Base-by-base conservation (phyloP, 2,888 invertebrate genomes). In the Drosophila borealis region DNA sequence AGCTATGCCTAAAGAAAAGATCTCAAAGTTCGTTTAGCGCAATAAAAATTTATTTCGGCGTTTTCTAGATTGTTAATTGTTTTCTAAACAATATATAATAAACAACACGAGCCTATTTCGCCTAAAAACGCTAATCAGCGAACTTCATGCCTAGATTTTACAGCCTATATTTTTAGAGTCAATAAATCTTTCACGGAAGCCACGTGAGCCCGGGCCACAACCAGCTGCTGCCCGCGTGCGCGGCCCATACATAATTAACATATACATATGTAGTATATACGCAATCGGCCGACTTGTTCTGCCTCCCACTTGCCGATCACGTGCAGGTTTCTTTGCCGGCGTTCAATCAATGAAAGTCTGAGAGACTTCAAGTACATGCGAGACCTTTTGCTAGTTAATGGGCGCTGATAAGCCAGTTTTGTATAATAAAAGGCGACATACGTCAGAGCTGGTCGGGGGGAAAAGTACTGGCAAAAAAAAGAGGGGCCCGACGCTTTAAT, bases 201-300 rank as follows among this genome's bases (percentile, higher is more conserved):
- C 60, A 29, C 54, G 66, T 55, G 41, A 33, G 37, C 44, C 21
- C 37, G 33, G 13, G 37, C 33, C 36, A 5, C 6, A 36, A 17
- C 19, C 81, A 84, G 62, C 64, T 50, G 61, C 66, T 61, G 64
- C 14, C 80, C 79, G 70, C 88, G 88, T 82, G 81, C 21, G 44
- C 41, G 4, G 2, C n/a, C 11, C 9, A n/a, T 9, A 44, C 25
- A 41, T 60, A 60, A 60, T 49, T 45, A 51, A 17, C 56, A 48
- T 33, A 42, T 17, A 14, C 6, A 49, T 56, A 60, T 19, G 19
- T 42, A n/a, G 17, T 29, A 8, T 41, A 8, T 10, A 46, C 55
- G 44, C 41, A 69, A 67, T 78, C 53, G 21, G 29, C 33, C 36
- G 67, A 59, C 62, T 41, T 25, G 11, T 33, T 36, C 11, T 9